Conservation (phyloP, 2,888 invertebrate genomes). For the Agrochola circellaris region DNA sequence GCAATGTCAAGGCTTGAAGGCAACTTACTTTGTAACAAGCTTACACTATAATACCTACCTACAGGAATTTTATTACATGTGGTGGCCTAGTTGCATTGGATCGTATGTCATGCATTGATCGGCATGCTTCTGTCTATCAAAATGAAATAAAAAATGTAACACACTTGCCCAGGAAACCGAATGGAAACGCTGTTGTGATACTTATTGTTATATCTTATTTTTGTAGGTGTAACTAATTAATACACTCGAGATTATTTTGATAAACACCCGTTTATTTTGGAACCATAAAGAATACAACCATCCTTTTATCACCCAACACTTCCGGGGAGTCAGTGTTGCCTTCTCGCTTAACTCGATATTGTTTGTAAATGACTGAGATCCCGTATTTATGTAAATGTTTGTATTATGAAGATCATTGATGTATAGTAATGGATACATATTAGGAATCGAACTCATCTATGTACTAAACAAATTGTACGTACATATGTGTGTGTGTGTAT, state of each 20-base stretch:
- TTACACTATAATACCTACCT: constrained; percentile 29
- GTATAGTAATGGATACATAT: neutral
- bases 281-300: too few species aligned
- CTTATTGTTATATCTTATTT: too few species aligned
- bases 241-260: too few species aligned
- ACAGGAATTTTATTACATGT: constrained; percentile 29
- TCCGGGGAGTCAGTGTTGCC: too few species aligned
- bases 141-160: neutral
- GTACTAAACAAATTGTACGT: neutral
- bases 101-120: constrained; percentile 37
- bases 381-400: neutral
- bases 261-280: too few species aligned
- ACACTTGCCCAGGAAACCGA: neutral
- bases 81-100: constrained; percentile 39
- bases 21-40: constrained; percentile 59
- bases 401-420: constrained; percentile 1
- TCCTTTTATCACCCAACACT: too few species aligned
- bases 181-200: constrained; percentile 1
- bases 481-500: neutral
- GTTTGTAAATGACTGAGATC: neutral
- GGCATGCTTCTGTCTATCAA: constrained; percentile 17
- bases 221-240: too few species aligned
- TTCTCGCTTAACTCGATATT: too few species aligned
- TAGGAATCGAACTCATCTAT: neutral
- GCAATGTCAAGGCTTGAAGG: constrained; percentile 85